These are phyloP conservation scores for Colletes collaris DNA, from an alignment of 2,888 invertebrate genomes.

Conservation along the genomic window DNA sequence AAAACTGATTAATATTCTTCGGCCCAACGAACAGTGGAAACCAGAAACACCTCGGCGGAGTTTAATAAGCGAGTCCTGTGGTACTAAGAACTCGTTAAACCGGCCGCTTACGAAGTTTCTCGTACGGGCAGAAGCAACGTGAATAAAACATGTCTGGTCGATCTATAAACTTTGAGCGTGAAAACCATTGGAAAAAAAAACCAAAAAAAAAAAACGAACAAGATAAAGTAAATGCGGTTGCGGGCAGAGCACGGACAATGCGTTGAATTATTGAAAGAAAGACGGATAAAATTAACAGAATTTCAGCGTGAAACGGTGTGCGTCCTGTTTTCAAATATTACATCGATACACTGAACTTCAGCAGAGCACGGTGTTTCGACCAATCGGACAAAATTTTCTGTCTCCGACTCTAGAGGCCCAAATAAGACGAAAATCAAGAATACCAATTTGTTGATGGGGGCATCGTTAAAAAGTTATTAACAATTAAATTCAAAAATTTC, in stretches of 20 bases:
- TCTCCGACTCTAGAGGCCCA: too few relatives aligned
- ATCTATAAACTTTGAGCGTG: conserved; percentile 15
- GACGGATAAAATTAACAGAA: conserved; percentile 5
- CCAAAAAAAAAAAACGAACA: too few relatives aligned
- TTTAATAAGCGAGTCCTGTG: conserved; percentile 19
- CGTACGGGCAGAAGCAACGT: conserved; percentile 1
- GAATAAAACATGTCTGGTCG: conserved; percentile 43
- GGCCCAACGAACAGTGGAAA: not conserved
- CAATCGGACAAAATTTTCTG: too few relatives aligned
- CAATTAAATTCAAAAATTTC: too few relatives aligned
- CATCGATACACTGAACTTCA: not conserved
- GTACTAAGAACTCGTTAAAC: conserved; percentile 22
- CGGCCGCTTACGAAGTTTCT: conserved; percentile 22
- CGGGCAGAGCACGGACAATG: not conserved
- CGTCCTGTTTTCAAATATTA: not conserved
- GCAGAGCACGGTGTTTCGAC: too few relatives aligned
- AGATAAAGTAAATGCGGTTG: not conserved
- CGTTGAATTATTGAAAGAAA: conserved; percentile 36
- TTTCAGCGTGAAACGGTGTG: conserved; percentile 10
- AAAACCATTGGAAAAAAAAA: conserved; percentile 1
- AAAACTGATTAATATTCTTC: not conserved
- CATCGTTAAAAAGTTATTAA: too few relatives aligned
- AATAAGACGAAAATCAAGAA: too few relatives aligned
- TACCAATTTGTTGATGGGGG: too few relatives aligned
- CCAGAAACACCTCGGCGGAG: conserved; percentile 1